Conservation (phyloP, 2,888 invertebrate genomes). For the Agriotes lineatus region DNA sequence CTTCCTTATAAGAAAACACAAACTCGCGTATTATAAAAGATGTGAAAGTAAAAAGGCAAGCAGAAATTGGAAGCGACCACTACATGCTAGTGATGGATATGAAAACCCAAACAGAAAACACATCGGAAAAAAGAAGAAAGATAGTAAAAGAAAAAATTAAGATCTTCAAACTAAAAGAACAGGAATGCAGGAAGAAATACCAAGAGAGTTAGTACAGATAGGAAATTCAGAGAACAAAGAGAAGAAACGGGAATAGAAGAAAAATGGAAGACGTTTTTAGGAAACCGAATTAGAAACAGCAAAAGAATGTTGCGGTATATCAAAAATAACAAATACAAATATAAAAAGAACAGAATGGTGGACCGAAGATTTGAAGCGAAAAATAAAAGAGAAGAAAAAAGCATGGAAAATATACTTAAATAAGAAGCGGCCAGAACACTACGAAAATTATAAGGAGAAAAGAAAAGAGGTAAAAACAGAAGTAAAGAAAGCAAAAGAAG, state of each 20-base stretch:
- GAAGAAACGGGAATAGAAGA: not conserved
- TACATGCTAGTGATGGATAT: not conserved
- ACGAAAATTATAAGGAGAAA: not conserved
- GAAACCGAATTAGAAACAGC: not conserved
- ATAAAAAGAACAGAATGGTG: constrained; percentile 7
- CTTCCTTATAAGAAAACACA: not conserved
- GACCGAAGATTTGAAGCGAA: not conserved
- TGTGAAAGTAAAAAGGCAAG: not conserved
- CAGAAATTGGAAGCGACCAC: not conserved
- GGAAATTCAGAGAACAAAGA: not conserved
- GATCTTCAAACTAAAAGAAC: not conserved
- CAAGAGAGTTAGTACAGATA: not conserved
- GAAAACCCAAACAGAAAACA: not conserved
- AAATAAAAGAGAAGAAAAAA: not conserved
- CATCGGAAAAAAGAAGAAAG: not conserved
- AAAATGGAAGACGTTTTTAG: not conserved
- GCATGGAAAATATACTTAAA: not conserved
- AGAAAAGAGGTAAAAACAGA: not conserved
- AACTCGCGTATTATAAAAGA: not conserved
- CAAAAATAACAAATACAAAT: not conserved
- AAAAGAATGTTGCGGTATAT: not conserved
- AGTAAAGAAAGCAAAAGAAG: not conserved
- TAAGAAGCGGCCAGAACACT: not conserved
- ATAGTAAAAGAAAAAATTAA: not conserved
- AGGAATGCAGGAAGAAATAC: not conserved